phyloP scores from a whole-genome alignment of 1,140 invertebrate species.

The Rhyacophila brunnea region DNA sequence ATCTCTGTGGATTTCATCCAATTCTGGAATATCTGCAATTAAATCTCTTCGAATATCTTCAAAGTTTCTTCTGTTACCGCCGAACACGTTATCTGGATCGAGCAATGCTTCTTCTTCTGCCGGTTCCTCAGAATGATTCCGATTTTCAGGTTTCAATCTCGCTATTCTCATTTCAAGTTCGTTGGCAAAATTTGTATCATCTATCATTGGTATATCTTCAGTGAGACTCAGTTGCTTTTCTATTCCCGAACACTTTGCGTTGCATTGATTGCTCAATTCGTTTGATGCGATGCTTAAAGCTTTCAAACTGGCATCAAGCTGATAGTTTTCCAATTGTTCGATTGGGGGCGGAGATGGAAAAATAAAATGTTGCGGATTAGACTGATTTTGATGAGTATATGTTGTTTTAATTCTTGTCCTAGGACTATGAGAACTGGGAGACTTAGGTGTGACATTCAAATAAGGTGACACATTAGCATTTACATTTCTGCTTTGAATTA shows the following conservation, averaged over 20 bases:
- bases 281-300: not conserved
- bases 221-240: constrained; percentile 52
- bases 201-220: constrained; percentile 56
- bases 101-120: constrained; percentile 9
- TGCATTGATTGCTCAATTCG: not conserved
- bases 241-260: constrained; percentile 42
- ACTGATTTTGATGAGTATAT: constrained; percentile 50
- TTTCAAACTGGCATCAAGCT: too few relatives aligned
- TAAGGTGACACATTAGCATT: not conserved
- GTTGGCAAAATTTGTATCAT: constrained; percentile 47
- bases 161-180: constrained; percentile 53
- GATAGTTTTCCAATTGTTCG: constrained; percentile 3
- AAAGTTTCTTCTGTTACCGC: constrained; percentile 39
- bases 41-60: constrained; percentile 53
- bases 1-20: constrained; percentile 52
- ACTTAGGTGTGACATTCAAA: constrained; percentile 50
- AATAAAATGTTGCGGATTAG: constrained; percentile 51
- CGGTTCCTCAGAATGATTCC: constrained; percentile 32
- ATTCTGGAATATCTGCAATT: constrained; percentile 53
- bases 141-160: constrained; percentile 42
- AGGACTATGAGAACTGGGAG: constrained; percentile 55
- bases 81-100: constrained; percentile 26
- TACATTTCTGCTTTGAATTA: constrained; percentile 39
- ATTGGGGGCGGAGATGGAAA: constrained; percentile 48
- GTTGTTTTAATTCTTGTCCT: constrained; percentile 65